Evolutionary conservation across 23 tunicate genomes (phyloP).

Genomic region (Botrylloides violaceus): DNA sequence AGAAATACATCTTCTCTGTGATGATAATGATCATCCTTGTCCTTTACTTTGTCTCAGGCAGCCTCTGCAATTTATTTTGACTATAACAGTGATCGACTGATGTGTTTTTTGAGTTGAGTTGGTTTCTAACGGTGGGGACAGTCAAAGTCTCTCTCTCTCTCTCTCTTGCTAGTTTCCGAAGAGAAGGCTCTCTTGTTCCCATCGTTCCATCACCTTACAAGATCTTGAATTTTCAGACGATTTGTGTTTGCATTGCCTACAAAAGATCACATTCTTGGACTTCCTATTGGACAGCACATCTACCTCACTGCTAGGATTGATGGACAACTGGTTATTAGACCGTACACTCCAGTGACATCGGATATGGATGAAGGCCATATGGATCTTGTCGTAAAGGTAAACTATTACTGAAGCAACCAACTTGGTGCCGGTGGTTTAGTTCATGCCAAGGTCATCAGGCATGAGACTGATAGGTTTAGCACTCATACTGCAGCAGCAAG

Average conservation of each 20-base stretch:
- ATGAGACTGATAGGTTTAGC: neutral
- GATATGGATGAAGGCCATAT: constrained; percentile 86
- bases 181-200: neutral
- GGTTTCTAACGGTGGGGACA: neutral
- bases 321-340: constrained; percentile 72
- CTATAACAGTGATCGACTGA: too few species aligned
- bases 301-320: constrained; percentile 51
- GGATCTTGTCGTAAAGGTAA: constrained; percentile 87
- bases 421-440: neutral
- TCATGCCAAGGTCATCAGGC: neutral
- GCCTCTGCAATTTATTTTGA: too few species aligned
- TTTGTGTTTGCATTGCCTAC: constrained; percentile 56
- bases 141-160: neutral
- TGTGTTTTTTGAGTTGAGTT: constrained; percentile 15
- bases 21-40: too few species aligned
- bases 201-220: neutral
- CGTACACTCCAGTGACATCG: constrained; percentile 93
- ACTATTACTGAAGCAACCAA: neutral
- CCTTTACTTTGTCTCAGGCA: too few species aligned
- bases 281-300: constrained; percentile 88
- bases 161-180: neutral
- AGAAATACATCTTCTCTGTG: neutral
- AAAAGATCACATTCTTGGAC: constrained; percentile 64
- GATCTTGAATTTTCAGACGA: constrained; percentile 39
- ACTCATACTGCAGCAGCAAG: too few species aligned